Conservation (phyloP, 2,797 vertebrate genomes). For the Liparis tanakae region DNA sequence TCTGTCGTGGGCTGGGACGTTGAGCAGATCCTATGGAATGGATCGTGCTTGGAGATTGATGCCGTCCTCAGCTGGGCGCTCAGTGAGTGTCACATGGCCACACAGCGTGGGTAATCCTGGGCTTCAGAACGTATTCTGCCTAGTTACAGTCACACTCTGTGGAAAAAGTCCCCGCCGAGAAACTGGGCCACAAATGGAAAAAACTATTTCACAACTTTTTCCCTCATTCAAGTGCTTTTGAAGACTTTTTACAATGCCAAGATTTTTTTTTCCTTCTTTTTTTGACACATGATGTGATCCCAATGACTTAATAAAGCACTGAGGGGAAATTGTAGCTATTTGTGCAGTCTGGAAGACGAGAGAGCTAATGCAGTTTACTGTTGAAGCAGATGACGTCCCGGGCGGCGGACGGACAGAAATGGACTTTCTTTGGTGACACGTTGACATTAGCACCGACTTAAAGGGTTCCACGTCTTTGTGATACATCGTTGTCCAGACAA, state of each 20-base stretch:
- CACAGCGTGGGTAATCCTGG: slow-evolving; percentile 30
- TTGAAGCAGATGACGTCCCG: background rate
- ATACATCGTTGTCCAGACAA: background rate
- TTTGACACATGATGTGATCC: slow-evolving; percentile 64
- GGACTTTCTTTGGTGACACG: background rate
- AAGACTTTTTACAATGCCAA: slow-evolving; percentile 67
- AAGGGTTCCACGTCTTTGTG: background rate
- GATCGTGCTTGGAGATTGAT: slow-evolving; percentile 39
- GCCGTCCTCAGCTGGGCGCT: slow-evolving; percentile 35
- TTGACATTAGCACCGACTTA: background rate
- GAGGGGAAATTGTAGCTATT: slow-evolving; percentile 41
- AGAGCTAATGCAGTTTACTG: slow-evolving; percentile 23
- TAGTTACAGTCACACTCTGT: slow-evolving; percentile 38
- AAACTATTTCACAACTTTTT: slow-evolving; percentile 66
- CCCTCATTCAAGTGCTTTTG: slow-evolving; percentile 45
- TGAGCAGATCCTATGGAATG: slow-evolving; percentile 44
- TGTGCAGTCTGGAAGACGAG: slow-evolving; percentile 23
- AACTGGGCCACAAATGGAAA: slow-evolving; percentile 72
- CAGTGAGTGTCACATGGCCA: slow-evolving; percentile 39
- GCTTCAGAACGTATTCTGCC: slow-evolving; percentile 34
- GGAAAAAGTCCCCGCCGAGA: slow-evolving; percentile 68
- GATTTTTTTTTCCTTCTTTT: slow-evolving; percentile 47
- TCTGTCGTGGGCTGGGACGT: slow-evolving; percentile 55
- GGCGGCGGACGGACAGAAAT: background rate
- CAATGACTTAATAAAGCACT: slow-evolving; percentile 64